These are phyloP conservation scores for Hermetia illucens DNA, from an alignment of 1,140 invertebrate species.

Conservation along the genomic window DNA sequence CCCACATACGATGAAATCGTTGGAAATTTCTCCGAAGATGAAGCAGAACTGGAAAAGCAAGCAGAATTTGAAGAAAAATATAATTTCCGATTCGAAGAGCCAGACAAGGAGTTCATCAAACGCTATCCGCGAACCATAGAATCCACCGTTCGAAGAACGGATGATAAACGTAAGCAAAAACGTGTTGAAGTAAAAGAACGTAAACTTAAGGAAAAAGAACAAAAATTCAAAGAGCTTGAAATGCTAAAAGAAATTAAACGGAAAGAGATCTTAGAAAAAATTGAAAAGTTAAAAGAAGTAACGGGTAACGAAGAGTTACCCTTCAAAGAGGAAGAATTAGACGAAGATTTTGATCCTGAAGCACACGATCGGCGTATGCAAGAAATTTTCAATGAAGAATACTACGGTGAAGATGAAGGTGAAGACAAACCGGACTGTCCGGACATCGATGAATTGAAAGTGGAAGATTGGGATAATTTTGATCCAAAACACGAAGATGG, in stretches of 20 bases:
- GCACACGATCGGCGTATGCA: slow-evolving; percentile 81
- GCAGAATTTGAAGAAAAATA: slow-evolving; percentile 90
- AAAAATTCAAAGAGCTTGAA: slow-evolving; percentile 75
- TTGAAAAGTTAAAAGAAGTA: slow-evolving; percentile 76
- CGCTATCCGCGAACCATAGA: slow-evolving; percentile 80
- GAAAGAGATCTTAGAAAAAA: slow-evolving; percentile 82
- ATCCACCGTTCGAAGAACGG: slow-evolving; percentile 64
- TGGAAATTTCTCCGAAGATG: slow-evolving; percentile 67
- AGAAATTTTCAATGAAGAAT: slow-evolving; percentile 73
- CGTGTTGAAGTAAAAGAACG: slow-evolving; percentile 58
- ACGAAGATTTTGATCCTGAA: slow-evolving; percentile 88
- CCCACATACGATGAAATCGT: slow-evolving; percentile 55
- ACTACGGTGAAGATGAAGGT: slow-evolving; percentile 59
- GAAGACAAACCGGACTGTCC: slow-evolving; percentile 67
- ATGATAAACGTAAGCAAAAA: slow-evolving; percentile 64
- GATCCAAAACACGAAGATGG: slow-evolving; percentile 27
- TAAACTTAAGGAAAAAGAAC: slow-evolving; percentile 69
- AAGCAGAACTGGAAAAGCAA: slow-evolving; percentile 62
- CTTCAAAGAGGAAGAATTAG: slow-evolving; percentile 52
- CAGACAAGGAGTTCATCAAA: slow-evolving; percentile 85
- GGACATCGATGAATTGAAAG: slow-evolving; percentile 57
- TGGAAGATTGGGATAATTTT: slow-evolving; percentile 65
- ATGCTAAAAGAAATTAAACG: slow-evolving; percentile 74
- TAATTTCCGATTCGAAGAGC: slow-evolving; percentile 94
- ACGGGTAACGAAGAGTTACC: slow-evolving; percentile 59